Conservation (phyloP, 2,113 vertebrate species). For the Pluvialis apricaria region DNA sequence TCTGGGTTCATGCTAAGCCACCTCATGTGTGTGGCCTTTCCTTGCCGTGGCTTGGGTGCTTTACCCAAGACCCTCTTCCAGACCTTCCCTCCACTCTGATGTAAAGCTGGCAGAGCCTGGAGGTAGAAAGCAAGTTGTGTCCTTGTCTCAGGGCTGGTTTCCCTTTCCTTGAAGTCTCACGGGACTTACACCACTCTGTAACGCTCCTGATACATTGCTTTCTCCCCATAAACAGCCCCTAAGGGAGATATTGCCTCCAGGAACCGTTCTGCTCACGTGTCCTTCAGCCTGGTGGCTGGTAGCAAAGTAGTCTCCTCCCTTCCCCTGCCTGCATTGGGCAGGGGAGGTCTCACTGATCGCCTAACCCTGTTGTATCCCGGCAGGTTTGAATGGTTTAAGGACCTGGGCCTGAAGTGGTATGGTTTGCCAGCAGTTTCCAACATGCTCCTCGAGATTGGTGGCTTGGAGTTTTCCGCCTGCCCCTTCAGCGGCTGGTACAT, state of each 20-base stretch:
- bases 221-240: neutral
- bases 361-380: neutral
- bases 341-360: neutral
- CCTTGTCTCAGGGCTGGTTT: neutral
- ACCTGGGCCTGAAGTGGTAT: slow-evolving; percentile 94
- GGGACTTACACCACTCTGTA: neutral
- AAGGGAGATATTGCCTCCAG: neutral
- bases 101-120: neutral
- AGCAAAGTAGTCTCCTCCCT: neutral
- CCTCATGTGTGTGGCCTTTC: neutral
- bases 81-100: neutral
- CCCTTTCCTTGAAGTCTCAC: neutral
- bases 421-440: slow-evolving; percentile 91
- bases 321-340: fast-evolving
- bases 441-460: slow-evolving; percentile 96
- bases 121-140: neutral
- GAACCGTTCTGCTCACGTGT: neutral
- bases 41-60: neutral
- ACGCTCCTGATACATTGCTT: fast-evolving
- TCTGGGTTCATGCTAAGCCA: neutral
- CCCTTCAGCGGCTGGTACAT: slow-evolving; percentile 99
- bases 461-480: slow-evolving; percentile 91
- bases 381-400: slow-evolving; percentile 95
- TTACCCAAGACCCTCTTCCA: neutral
- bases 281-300: neutral